phyloP scores from a whole-genome alignment of 2,888 invertebrate genomes.

The Suillia variegata region DNA sequence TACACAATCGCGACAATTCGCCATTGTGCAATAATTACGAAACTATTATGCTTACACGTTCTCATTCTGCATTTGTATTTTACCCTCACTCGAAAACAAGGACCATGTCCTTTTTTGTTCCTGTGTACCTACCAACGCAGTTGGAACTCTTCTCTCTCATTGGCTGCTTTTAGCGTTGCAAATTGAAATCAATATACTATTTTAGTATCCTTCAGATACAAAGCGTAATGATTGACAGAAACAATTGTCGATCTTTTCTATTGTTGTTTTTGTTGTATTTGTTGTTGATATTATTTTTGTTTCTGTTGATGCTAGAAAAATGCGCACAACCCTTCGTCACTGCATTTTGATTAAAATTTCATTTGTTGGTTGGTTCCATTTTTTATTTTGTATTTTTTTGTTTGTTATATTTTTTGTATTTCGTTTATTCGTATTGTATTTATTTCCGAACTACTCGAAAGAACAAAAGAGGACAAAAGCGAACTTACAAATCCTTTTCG shows the following conservation, averaged over 20 bases:
- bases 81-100: background rate
- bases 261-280: too few species aligned
- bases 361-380: conserved; percentile 33
- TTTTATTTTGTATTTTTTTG: too few species aligned
- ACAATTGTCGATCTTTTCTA: conserved; percentile 45
- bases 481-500: conserved; percentile 38
- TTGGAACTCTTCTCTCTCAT: background rate
- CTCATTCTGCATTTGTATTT: background rate
- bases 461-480: conserved; percentile 45
- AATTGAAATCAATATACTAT: conserved; percentile 48
- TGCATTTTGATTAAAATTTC: conserved; percentile 51
- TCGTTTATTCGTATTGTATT: too few species aligned
- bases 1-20: background rate
- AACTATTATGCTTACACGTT: too few species aligned
- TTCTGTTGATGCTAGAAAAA: too few species aligned
- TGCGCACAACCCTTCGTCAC: conserved; percentile 46
- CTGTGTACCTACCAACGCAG: too few species aligned
- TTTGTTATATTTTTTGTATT: too few species aligned
- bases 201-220: conserved; percentile 50
- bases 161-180: conserved; percentile 25
- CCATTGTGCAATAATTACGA: background rate
- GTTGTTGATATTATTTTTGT: too few species aligned
- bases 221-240: conserved; percentile 52
- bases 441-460: conserved; percentile 46
- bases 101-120: background rate